phyloP scores from a whole-genome alignment of 2,797 vertebrate genomes.

The Fistularia commersonii region DNA sequence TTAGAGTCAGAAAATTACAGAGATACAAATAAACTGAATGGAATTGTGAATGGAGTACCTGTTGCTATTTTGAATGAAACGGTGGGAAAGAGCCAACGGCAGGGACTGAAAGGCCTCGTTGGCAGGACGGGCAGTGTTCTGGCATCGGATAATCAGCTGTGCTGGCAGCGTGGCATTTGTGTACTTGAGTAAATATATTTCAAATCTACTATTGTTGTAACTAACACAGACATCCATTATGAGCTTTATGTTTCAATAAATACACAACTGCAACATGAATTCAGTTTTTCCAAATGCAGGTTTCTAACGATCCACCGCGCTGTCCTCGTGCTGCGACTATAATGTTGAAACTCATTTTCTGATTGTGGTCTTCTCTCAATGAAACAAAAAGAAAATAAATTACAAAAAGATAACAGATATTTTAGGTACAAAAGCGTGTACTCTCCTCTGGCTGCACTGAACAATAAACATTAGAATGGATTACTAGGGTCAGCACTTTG shows the following conservation, averaged over 20 bases:
- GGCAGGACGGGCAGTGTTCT: conserved; percentile 16
- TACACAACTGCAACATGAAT: too few species aligned
- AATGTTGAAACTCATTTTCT: too few species aligned
- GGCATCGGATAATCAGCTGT: conserved; percentile 17
- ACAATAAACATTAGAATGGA: conserved; percentile 63
- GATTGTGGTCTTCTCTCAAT: background rate
- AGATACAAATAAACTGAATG: too few species aligned
- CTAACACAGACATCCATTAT: too few species aligned
- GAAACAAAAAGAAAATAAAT: conserved; percentile 5
- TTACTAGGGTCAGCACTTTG: conserved; percentile 70
- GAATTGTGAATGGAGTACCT: conserved; percentile 18
- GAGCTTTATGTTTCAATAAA: too few species aligned
- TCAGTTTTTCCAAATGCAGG: too few species aligned
- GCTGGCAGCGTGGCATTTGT: conserved; percentile 11
- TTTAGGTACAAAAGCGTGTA: conserved; percentile 11
- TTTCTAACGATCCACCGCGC: too few species aligned
- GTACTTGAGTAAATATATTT: background rate
- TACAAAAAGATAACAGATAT: conserved; percentile 21
- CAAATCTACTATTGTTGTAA: too few species aligned
- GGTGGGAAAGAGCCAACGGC: conserved; percentile 11
- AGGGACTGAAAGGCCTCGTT: conserved; percentile 20
- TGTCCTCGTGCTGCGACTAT: too few species aligned
- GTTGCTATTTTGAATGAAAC: conserved; percentile 28
- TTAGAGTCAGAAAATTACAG: background rate
- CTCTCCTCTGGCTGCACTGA: conserved; percentile 42